phyloP scores from a whole-genome alignment of 1,140 invertebrate species.

The Macrobrachium nipponense region DNA sequence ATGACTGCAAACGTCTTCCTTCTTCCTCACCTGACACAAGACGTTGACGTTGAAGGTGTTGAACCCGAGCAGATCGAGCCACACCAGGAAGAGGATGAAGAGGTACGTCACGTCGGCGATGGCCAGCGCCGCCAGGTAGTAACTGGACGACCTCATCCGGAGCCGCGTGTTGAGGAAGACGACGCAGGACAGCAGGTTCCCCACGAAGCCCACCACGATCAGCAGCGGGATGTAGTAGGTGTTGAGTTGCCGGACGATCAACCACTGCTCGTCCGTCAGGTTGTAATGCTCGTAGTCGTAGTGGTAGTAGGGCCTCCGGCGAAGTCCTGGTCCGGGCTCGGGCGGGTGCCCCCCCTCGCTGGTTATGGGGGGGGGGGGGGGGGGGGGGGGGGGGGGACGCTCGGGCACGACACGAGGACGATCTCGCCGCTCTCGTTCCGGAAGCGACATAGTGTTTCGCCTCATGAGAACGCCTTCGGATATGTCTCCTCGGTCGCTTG shows the following conservation, averaged over 20 bases:
- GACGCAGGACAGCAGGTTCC: constrained; percentile 79
- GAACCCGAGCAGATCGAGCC: constrained; percentile 77
- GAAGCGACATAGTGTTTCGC: constrained; percentile 42
- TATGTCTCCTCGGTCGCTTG: background rate
- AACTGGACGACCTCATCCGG: constrained; percentile 76
- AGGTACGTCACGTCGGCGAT: constrained; percentile 82
- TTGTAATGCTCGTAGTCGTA: constrained; percentile 49
- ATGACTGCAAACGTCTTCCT: too few species aligned
- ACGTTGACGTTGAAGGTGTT: constrained; percentile 75
- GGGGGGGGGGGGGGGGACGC: background rate
- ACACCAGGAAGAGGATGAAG: constrained; percentile 75
- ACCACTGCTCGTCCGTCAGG: constrained; percentile 53
- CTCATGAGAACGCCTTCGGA: background rate
- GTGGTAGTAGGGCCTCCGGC: background rate
- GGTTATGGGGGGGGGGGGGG: too few species aligned
- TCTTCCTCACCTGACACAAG: constrained; percentile 79
- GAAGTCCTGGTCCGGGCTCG: background rate
- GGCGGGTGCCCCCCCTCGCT: background rate
- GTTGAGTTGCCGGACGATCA: constrained; percentile 40
- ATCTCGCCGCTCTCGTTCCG: constrained; percentile 25
- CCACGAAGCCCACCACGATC: constrained; percentile 77
- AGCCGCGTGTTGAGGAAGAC: constrained; percentile 81
- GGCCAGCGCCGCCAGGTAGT: constrained; percentile 82
- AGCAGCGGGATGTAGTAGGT: constrained; percentile 73
- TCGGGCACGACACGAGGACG: constrained; percentile 6